phyloP scores from a whole-genome alignment of 2,888 invertebrate species.

The Timandra comae region DNA sequence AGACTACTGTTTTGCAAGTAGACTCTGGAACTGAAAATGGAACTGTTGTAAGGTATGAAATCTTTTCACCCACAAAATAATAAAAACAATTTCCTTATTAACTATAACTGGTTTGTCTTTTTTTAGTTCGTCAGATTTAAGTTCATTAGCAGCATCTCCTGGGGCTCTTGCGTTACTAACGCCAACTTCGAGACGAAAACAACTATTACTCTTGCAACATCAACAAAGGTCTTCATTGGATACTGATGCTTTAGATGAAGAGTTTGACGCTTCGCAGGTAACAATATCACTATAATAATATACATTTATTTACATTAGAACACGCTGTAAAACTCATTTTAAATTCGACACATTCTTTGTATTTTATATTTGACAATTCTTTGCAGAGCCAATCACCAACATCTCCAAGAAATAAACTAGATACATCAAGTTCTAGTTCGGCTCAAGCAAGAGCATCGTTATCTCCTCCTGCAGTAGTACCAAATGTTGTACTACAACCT shows the following conservation, averaged over 20 bases:
- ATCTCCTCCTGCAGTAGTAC: constrained; percentile 69
- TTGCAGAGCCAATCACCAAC: constrained; percentile 71
- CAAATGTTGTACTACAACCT: constrained; percentile 57
- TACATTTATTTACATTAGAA: too few species aligned
- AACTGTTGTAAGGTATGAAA: constrained; percentile 69
- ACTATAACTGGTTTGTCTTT: constrained; percentile 1
- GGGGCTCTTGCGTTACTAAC: constrained; percentile 80
- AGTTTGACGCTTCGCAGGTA: constrained; percentile 79
- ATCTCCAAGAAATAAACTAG: constrained; percentile 71
- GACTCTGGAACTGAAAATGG: constrained; percentile 83
- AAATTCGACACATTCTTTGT: not conserved
- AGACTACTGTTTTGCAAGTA: constrained; percentile 87
- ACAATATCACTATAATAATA: not conserved
- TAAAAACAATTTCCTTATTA: not conserved
- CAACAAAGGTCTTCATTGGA: constrained; percentile 91
- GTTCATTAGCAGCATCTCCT: constrained; percentile 71
- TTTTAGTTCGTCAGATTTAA: constrained; percentile 66
- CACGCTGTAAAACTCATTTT: not conserved
- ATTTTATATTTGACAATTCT: constrained; percentile 9
- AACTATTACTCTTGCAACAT: constrained; percentile 85
- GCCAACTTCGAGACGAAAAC: constrained; percentile 87
- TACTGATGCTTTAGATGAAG: constrained; percentile 87
- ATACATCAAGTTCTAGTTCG: constrained; percentile 55
- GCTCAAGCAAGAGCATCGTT: constrained; percentile 53
- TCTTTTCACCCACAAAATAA: not conserved